phyloP scores from a whole-genome alignment of 1,140 invertebrate species.

The Ditylenchus dipsaci region DNA sequence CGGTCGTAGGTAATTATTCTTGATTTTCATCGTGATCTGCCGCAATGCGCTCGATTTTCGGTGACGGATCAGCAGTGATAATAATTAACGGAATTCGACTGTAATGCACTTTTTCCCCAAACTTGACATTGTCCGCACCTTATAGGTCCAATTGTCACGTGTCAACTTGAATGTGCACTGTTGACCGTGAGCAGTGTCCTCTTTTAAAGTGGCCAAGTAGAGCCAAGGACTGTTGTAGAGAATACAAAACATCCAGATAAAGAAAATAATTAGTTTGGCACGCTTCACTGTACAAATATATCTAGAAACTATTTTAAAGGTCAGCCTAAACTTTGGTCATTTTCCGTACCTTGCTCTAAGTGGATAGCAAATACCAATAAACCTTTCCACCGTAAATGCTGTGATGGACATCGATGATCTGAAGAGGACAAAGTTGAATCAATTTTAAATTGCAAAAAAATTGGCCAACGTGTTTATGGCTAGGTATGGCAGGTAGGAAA shows the following conservation, averaged over 20 bases:
- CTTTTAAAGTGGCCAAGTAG: conserved; percentile 53
- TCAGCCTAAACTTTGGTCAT: not conserved
- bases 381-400: conserved; percentile 68
- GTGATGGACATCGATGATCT: conserved; percentile 65
- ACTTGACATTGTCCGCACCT: too few relatives aligned
- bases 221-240: conserved; percentile 58
- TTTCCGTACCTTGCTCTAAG: conserved; percentile 61
- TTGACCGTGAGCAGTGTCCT: conserved; percentile 22
- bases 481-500: conserved; percentile 68
- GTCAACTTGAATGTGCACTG: conserved; percentile 49
- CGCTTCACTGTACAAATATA: conserved; percentile 58
- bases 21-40: too few relatives aligned
- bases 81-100: too few relatives aligned
- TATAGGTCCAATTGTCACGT: conserved; percentile 51
- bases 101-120: too few relatives aligned
- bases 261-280: conserved; percentile 53
- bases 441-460: too few relatives aligned
- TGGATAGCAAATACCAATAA: conserved; percentile 66
- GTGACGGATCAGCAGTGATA: too few relatives aligned
- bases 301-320: conserved; percentile 33
- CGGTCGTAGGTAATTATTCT: too few relatives aligned
- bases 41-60: too few relatives aligned
- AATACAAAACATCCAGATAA: conserved; percentile 57
- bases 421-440: too few relatives aligned
- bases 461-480: conserved; percentile 62